phyloP scores from a whole-genome alignment of 1,140 invertebrate species.

The Sycophaga agraensis region DNA sequence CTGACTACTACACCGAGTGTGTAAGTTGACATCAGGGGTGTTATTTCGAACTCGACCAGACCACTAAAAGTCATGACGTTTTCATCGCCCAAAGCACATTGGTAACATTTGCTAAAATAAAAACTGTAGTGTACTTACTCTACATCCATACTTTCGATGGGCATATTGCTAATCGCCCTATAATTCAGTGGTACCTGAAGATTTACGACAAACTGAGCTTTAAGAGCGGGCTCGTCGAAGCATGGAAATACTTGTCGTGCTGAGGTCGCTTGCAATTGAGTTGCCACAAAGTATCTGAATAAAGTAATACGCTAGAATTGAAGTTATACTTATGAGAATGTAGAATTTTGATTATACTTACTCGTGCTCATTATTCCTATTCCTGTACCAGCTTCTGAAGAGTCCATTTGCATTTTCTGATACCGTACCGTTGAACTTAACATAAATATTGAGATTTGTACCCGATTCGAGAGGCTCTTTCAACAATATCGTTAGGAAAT shows the following conservation, averaged over 20 bases:
- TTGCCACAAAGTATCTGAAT: slow-evolving; percentile 59
- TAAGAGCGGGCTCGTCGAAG: slow-evolving; percentile 71
- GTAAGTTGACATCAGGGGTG: slow-evolving; percentile 78
- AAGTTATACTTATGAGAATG: slow-evolving; percentile 19
- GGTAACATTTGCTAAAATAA: neutral
- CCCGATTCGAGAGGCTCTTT: no score
- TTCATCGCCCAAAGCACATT: neutral
- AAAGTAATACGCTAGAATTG: neutral
- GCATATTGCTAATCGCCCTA: slow-evolving; percentile 55
- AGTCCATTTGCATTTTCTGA: no score
- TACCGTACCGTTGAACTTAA: no score
- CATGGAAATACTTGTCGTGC: slow-evolving; percentile 67
- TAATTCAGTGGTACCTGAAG: slow-evolving; percentile 47
- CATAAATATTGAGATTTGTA: no score
- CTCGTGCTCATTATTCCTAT: slow-evolving; percentile 64
- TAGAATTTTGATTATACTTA: neutral
- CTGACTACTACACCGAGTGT: slow-evolving; percentile 72
- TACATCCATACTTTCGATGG: neutral
- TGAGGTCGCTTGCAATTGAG: slow-evolving; percentile 65
- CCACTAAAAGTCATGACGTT: slow-evolving; percentile 56
- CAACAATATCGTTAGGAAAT: no score
- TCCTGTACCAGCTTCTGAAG: slow-evolving; percentile 81
- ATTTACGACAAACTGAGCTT: slow-evolving; percentile 62
- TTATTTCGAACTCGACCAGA: slow-evolving; percentile 58
- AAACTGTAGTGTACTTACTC: slow-evolving; percentile 7